Conservation (phyloP, 2,888 invertebrate species). For the Epinotia brunnichana region DNA sequence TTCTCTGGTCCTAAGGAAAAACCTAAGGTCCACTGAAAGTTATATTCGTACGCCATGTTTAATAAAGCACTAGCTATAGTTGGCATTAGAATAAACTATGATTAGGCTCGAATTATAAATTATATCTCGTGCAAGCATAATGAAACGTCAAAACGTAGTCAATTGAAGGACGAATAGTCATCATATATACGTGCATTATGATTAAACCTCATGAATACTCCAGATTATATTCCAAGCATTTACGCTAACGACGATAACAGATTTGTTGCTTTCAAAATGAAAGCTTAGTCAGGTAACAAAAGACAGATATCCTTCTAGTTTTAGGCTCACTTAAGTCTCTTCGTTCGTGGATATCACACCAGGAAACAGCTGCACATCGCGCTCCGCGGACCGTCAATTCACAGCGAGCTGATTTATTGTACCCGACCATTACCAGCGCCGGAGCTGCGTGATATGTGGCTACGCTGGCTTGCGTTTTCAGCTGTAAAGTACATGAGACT, state of each 20-base stretch:
- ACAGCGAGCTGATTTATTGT: conserved; percentile 38
- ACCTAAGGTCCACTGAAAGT: too few species aligned
- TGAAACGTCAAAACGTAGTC: too few species aligned
- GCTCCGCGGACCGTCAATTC: conserved; percentile 41
- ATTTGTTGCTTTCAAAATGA: conserved; percentile 9
- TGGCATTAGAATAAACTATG: too few species aligned
- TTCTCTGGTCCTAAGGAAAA: too few species aligned
- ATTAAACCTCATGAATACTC: neutral
- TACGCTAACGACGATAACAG: conserved; percentile 6
- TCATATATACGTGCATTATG: neutral
- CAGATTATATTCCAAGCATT: conserved; percentile 9
- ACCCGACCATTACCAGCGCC: conserved; percentile 28
- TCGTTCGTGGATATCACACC: neutral
- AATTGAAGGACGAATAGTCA: too few species aligned
- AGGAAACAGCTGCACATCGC: conserved; percentile 42
- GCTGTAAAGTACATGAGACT: conserved; percentile 6
- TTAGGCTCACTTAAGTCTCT: neutral
- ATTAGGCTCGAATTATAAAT: too few species aligned
- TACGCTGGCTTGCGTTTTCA: neutral
- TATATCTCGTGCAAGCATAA: too few species aligned
- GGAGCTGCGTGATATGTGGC: conserved; percentile 34
- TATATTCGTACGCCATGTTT: too few species aligned
- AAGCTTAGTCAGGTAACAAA: neutral
- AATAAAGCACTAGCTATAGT: too few species aligned
- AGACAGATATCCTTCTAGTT: neutral